Base-by-base conservation (phyloP, 2,888 invertebrate genomes). In the Myathropa florea region DNA sequence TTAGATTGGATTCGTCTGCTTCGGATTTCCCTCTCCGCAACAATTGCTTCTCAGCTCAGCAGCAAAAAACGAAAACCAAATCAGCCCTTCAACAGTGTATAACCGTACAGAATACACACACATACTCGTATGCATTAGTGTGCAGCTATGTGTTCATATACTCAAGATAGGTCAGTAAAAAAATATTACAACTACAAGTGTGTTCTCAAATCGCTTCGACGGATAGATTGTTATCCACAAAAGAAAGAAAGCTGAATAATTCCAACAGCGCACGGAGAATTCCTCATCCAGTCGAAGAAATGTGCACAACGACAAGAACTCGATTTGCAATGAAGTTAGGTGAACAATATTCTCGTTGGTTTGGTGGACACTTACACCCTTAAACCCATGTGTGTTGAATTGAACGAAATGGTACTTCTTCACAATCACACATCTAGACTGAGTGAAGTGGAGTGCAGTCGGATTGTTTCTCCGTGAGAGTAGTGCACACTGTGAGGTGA, bases 141-240 rank as follows among this genome's bases (percentile, higher is more conserved):
- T 46, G 18, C 46, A 39, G 39, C 39, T n/a, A n/a, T 39, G 4
- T 39, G 39, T 4, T n/a, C 39, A 46, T 46, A 46, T 55, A 53
- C 61, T 24, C 46, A n/a, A 7, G 33, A 61, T 28, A 21, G 57
- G 75, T 59, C 59, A 70, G 26, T 55, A 53, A 64, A 75, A 53
- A 64, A 75, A 75, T 71, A 76, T 68, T 64, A 70, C 73, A 12
- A 68, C 68, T 70, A 26, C 46, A 30, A 65, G 81, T 64, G 72
- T 70, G 28, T 64, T 65, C 39, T 61, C 57, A 60, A 67, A 75
- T 80, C 61, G 71, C 75, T 65, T 64, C 71, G 39, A 75, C 75
- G 55, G 71, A 76, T 75, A 75, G 70, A 83, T 79, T 75, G 79
- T 75, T 79, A 75, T 76, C 80, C 80, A 24, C 46, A 18, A 46